phyloP scores from a whole-genome alignment of 2,113 vertebrate genomes.

The Saguinus imperator region DNA sequence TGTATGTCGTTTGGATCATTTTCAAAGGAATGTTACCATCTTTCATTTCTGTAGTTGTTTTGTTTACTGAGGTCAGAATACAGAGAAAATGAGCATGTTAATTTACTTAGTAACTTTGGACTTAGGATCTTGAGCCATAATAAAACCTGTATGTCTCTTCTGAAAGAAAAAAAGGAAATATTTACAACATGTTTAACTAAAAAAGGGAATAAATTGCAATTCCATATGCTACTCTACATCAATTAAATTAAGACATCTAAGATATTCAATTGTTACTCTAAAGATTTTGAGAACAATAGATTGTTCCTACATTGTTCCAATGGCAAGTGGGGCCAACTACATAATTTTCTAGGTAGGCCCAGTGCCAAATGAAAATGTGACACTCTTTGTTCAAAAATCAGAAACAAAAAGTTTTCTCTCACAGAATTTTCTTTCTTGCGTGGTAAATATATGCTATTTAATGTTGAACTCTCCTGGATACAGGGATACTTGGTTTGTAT shows the following conservation, averaged over 20 bases:
- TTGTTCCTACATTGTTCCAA: neutral
- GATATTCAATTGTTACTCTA: neutral
- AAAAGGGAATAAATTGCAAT: neutral
- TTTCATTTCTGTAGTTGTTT: neutral
- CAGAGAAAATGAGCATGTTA: neutral
- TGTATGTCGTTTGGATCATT: neutral
- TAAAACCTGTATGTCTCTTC: neutral
- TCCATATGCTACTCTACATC: neutral
- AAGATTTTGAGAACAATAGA: neutral
- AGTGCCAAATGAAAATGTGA: neutral
- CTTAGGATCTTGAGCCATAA: neutral
- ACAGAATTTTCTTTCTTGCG: neutral
- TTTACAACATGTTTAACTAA: neutral
- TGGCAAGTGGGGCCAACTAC: neutral
- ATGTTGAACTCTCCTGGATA: neutral
- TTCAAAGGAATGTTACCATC: neutral
- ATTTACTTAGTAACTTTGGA: slow-evolving; percentile 1
- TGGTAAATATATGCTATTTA: neutral
- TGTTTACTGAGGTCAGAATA: neutral
- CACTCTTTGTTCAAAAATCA: neutral
- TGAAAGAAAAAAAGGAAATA: neutral
- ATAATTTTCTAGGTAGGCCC: neutral
- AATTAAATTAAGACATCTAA: neutral
- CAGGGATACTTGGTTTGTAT: accelerated
- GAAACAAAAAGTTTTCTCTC: neutral